These are phyloP conservation scores for Acyrthosiphon pisum DNA, from an alignment of 1,140 invertebrate species.

Conservation along the genomic window DNA sequence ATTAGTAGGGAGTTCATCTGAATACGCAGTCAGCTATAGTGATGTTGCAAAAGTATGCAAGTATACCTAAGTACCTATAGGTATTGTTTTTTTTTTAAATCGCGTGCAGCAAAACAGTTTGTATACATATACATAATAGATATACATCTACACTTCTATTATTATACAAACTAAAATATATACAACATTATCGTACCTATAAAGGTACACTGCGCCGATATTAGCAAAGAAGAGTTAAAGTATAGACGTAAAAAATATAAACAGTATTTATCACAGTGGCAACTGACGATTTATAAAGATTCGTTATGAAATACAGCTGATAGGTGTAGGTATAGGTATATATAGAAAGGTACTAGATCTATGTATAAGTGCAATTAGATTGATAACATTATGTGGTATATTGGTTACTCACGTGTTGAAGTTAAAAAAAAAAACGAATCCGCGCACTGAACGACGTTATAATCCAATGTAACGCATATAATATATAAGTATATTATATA, in stretches of 20 bases:
- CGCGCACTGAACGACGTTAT: background rate
- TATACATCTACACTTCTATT: background rate
- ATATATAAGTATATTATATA: background rate
- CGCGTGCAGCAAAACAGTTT: background rate
- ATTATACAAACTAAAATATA: background rate
- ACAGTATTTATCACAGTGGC: background rate
- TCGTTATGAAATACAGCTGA: background rate
- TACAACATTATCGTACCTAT: too few relatives aligned
- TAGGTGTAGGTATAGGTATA: background rate
- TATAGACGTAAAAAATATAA: background rate
- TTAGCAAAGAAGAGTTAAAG: background rate
- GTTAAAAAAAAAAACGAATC: background rate
- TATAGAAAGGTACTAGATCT: background rate
- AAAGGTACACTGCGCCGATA: background rate
- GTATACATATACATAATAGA: background rate
- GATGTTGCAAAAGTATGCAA: too few relatives aligned
- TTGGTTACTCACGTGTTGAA: constrained; percentile 1
- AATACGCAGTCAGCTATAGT: too few relatives aligned
- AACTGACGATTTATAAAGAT: background rate
- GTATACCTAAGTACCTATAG: too few relatives aligned
- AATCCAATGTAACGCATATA: background rate
- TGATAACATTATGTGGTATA: background rate
- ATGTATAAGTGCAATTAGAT: background rate
- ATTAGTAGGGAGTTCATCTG: too few relatives aligned
- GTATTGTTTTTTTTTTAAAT: background rate